Evolutionary conservation across 2,797 vertebrate species (phyloP).

Genomic region (Carduelis carduelis): DNA sequence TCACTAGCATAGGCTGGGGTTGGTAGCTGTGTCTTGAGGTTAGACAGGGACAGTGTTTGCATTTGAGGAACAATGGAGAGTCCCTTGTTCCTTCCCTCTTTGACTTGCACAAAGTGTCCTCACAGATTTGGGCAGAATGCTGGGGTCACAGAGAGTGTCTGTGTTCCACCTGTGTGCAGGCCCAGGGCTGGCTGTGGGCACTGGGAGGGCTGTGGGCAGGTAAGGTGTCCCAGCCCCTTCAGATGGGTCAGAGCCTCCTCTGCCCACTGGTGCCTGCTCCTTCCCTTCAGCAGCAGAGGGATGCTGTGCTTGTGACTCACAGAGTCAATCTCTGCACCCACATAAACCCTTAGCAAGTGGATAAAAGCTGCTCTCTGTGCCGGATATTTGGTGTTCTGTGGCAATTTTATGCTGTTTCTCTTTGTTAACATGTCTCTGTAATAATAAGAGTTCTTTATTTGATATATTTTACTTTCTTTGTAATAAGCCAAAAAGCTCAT

Average conservation of each 20-base stretch:
- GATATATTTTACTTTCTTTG: constrained; percentile 34
- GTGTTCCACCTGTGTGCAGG: not conserved
- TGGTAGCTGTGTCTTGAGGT: not conserved
- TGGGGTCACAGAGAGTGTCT: not conserved
- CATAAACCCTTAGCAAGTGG: not conserved
- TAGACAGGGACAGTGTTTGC: constrained; percentile 26
- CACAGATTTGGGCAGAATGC: not conserved
- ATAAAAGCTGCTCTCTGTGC: constrained; percentile 57
- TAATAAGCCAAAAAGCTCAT: constrained; percentile 56
- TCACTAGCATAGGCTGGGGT: not conserved
- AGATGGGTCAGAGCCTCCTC: not conserved
- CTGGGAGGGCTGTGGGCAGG: not conserved
- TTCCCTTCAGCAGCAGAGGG: not conserved
- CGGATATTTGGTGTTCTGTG: constrained; percentile 47
- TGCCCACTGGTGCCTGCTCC: not conserved
- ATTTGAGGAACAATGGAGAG: not conserved
- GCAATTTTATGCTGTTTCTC: constrained; percentile 57
- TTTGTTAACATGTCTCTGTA: constrained; percentile 63
- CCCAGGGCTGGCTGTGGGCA: not conserved
- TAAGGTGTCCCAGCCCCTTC: not conserved
- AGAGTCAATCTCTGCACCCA: not conserved
- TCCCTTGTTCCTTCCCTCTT: constrained; percentile 2
- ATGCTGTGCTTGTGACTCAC: not conserved
- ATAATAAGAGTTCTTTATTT: constrained; percentile 46
- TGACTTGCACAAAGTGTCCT: not conserved